Conservation (phyloP, 2,888 invertebrate genomes). For the Dryococelus australis region DNA sequence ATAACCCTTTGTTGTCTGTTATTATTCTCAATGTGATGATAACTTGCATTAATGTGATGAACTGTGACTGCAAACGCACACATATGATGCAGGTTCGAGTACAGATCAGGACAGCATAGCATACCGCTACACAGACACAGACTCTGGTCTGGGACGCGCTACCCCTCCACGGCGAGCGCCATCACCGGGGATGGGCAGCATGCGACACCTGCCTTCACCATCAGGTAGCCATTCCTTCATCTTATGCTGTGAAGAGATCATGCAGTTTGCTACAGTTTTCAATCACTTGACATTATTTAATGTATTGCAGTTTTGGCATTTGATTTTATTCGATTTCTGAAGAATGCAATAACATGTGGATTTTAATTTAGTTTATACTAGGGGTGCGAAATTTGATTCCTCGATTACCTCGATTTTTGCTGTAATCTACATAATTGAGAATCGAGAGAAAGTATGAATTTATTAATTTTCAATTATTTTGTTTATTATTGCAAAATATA, state of each 20-base stretch:
- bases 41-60: neutral
- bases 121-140: conserved; percentile 71
- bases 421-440: too few species aligned
- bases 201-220: conserved; percentile 81
- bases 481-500: too few species aligned
- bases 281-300: too few species aligned
- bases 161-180: conserved; percentile 88
- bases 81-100: conserved; percentile 60
- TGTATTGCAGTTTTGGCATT: too few species aligned
- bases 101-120: conserved; percentile 66
- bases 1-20: neutral
- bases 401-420: too few species aligned
- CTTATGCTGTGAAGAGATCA: neutral
- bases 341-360: too few species aligned
- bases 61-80: conserved; percentile 24
- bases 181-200: conserved; percentile 77
- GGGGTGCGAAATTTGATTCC: too few species aligned
- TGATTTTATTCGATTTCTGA: too few species aligned
- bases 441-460: too few species aligned
- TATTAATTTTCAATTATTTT: too few species aligned
- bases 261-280: too few species aligned
- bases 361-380: too few species aligned
- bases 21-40: neutral
- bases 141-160: conserved; percentile 86
- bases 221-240: conserved; percentile 61